Evolutionary conservation across 64 coral and sea anemone species (phyloP), one percentile per base, ranked within the genome.

Genomic region (Trachythela sp.): DNA sequence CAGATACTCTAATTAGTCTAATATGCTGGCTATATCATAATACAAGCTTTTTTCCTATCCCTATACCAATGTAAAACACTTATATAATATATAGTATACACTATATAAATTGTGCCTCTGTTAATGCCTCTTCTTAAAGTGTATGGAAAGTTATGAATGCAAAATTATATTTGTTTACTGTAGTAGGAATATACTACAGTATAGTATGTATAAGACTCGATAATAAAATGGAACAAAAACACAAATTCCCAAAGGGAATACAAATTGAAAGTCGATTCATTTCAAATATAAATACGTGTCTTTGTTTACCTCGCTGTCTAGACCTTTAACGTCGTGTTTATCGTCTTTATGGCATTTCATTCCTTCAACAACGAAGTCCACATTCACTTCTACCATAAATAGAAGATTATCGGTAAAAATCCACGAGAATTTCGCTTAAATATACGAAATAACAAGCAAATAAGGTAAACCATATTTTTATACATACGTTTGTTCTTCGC

Each of bases 271-370:
- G n/a, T n/a, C n/a, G n/a, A n/a, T n/a, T n/a, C n/a, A n/a, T n/a
- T n/a, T n/a, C n/a, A n/a, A n/a, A n/a, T n/a, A n/a, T n/a, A n/a
- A n/a, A n/a, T 52, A 11, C 13, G 22, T 20, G 49, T 20, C 13
- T 52, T 52, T 52, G 49, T 26, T 64, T 64, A 64, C 56, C 56
- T 64, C 13, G 22, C 20, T 64, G 6, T 64, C 56, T 2, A 27
- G 56, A 24, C 56, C 56, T 26, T 27, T 5, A 26, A 64, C 56
- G 4, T 64, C 56, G 75, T 92, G 90, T 40, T 92, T 84, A 83
- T 92, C 90, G 30, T 18, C 24, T 84, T 88, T 92, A 14, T 83
- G 71, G 85, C 90, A 92, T 88, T 88, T 92, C 48, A 92, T 86
- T 39, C 85, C 76, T 84, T 92, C 85, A 38, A 92, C 86, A 22